These are phyloP conservation scores for Drosophila flavopinicola DNA, from an alignment of 2,888 invertebrate genomes.

Conservation along the genomic window DNA sequence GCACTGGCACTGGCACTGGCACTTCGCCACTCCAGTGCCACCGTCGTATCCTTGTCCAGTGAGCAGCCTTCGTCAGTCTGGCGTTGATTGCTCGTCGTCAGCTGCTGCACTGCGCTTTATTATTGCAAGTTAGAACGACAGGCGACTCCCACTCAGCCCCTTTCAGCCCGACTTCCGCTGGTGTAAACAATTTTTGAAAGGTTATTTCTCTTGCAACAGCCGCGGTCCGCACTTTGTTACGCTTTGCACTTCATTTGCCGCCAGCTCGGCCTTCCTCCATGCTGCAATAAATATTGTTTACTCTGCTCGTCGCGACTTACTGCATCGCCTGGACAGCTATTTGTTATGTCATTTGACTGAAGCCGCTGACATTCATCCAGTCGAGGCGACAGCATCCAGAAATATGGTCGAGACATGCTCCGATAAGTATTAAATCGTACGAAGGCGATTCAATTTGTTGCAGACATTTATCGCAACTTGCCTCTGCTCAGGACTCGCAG, in stretches of 20 bases:
- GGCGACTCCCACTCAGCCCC: slow-evolving; percentile 1
- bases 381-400: slow-evolving; percentile 37
- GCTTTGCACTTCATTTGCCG: slow-evolving; percentile 75
- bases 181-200: slow-evolving; percentile 75
- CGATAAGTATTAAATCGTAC: slow-evolving; percentile 64
- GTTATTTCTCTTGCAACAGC: slow-evolving; percentile 69
- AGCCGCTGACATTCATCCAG: slow-evolving; percentile 68
- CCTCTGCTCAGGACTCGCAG: not conserved
- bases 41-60: slow-evolving; percentile 12
- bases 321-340: slow-evolving; percentile 66
- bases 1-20: no score
- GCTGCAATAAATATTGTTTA: slow-evolving; percentile 73
- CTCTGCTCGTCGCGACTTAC: slow-evolving; percentile 39
- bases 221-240: slow-evolving; percentile 63
- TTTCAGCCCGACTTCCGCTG: slow-evolving; percentile 24
- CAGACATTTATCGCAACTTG: slow-evolving; percentile 12
- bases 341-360: slow-evolving; percentile 73
- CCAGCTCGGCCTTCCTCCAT: slow-evolving; percentile 19
- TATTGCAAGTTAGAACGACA: slow-evolving; percentile 58
- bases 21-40: no score
- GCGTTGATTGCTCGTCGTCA: slow-evolving; percentile 68
- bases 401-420: slow-evolving; percentile 43
- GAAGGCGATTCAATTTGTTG: slow-evolving; percentile 44
- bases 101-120: slow-evolving; percentile 68
- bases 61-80: slow-evolving; percentile 10